Base-by-base conservation (phyloP, 2,888 invertebrate genomes). In the Spodoptera littoralis region DNA sequence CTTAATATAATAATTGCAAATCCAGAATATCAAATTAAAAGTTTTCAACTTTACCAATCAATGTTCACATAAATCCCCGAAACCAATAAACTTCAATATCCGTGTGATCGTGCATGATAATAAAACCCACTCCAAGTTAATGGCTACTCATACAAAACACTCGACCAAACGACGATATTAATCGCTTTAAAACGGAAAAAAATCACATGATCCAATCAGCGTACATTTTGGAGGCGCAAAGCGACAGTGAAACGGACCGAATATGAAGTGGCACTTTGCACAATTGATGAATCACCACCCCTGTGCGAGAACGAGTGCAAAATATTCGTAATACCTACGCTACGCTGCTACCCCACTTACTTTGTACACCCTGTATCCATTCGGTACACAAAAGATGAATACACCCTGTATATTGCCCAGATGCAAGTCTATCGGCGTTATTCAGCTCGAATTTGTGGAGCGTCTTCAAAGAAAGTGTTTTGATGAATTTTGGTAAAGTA, bases 181-280 rank as follows among this genome's bases (percentile, higher is more conserved):
- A 74, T 54, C 75, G 75, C 59, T 36, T 63, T 60, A 75, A 72
- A 80, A 81, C 78, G 77, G 77, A 79, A 81, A 84, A 83, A 79
- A 80, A 79, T 70, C 74, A 52, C 79, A 84, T 85, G 81, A 86
- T 84, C 84, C 85, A 88, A 88, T 90, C 90, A 84, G 67, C 72
- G 81, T 85, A 85, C 81, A 86, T 85, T 87, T 82, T 8, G 79
- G 70, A 88, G 82, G 86, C 86, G 85, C 81, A 89, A 88, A 89
- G 87, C 84, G 87, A 86, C 87, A 83, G 88, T 86, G 86, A 86
- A 88, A 84, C 86, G 84, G 87, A 83, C 87, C 85, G 90, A 89
- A 89, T 92, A 88, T 91, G 91, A 92, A 91, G 91, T 91, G 90
- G 86, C 90, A 90, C 90, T 92, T 90, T 89, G 87, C 88, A 89